A percentile compares a stretch with the other conserved stretches of the same genome.
Conservation (phyloP, 2,888 invertebrate species). For the Crocallis elinguaria region DNA sequence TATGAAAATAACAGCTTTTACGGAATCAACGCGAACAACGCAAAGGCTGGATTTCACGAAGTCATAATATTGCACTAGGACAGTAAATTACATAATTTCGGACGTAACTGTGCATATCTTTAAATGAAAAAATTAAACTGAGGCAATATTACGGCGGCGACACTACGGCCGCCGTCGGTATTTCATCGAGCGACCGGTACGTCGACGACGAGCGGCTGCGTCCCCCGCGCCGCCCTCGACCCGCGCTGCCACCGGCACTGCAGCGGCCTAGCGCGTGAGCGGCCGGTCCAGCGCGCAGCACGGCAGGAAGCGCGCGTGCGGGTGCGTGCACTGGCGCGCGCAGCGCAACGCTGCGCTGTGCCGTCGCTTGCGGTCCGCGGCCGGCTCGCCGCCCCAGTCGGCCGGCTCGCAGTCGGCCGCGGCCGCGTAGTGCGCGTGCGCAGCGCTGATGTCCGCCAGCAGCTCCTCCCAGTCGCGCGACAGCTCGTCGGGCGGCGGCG, state of each 20-base stretch:
- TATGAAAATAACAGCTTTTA: constrained; percentile 24
- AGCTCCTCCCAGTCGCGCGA: constrained; percentile 86
- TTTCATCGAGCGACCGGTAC: neutral
- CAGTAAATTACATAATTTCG: neutral
- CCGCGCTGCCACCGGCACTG: neutral
- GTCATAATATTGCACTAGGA: neutral
- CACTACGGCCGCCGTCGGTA: neutral
- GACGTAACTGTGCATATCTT: neutral
- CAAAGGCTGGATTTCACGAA: constrained; percentile 25
- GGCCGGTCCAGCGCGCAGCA: constrained; percentile 76
- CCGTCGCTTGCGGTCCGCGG: constrained; percentile 83
- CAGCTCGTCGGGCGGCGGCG: constrained; percentile 69
- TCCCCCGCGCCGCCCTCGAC: too few species aligned
- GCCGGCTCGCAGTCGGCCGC: constrained; percentile 36
- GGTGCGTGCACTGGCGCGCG: constrained; percentile 60
- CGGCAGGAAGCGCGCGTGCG: constrained; percentile 82
- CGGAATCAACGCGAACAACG: constrained; percentile 19
- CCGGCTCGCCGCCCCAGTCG: constrained; percentile 28
- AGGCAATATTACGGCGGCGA: neutral
- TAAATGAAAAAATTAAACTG: neutral
- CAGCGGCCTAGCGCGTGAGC: constrained; percentile 71
- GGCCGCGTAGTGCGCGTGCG: constrained; percentile 79
- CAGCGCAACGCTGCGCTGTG: constrained; percentile 77
- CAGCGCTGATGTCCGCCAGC: constrained; percentile 84
- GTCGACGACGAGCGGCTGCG: neutral